Conservation (phyloP, 2,888 invertebrate genomes). For the Tholera decimalis region DNA sequence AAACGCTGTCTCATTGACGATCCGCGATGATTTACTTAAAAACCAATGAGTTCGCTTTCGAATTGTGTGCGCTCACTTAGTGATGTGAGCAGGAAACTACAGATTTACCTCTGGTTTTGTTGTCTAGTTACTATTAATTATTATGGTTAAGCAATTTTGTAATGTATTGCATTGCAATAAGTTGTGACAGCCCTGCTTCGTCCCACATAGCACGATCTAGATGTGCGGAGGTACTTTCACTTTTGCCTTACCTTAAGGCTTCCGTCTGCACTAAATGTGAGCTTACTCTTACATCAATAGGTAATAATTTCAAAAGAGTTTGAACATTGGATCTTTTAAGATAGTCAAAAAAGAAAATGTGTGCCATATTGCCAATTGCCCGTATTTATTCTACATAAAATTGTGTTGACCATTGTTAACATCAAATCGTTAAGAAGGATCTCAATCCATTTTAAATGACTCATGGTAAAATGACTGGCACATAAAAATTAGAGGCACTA, state of each 20-base stretch:
- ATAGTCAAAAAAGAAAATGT: too few relatives aligned
- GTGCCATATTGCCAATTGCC: too few relatives aligned
- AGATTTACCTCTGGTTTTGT: not conserved
- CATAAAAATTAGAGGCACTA: not conserved
- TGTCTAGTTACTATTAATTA: slow-evolving; percentile 10
- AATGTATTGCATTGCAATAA: not conserved
- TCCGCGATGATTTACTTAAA: slow-evolving; percentile 9
- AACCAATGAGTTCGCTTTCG: slow-evolving; percentile 25
- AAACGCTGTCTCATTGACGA: not conserved
- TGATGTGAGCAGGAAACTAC: not conserved
- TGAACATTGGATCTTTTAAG: too few relatives aligned
- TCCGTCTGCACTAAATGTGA: slow-evolving; percentile 41
- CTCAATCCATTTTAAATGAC: slow-evolving; percentile 10
- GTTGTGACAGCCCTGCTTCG: slow-evolving; percentile 43
- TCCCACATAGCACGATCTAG: slow-evolving; percentile 54
- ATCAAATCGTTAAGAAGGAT: too few relatives aligned
- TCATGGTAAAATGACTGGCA: slow-evolving; percentile 38
- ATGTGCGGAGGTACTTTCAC: slow-evolving; percentile 55
- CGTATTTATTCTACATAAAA: too few relatives aligned
- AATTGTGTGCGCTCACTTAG: slow-evolving; percentile 15
- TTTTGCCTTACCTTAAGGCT: slow-evolving; percentile 42
- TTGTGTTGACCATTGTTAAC: too few relatives aligned
- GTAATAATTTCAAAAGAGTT: not conserved
- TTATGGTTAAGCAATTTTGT: slow-evolving; percentile 12
- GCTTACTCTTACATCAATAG: slow-evolving; percentile 4